phyloP scores from a whole-genome alignment of 2,888 invertebrate species.

The Pristionchus mayeri region DNA sequence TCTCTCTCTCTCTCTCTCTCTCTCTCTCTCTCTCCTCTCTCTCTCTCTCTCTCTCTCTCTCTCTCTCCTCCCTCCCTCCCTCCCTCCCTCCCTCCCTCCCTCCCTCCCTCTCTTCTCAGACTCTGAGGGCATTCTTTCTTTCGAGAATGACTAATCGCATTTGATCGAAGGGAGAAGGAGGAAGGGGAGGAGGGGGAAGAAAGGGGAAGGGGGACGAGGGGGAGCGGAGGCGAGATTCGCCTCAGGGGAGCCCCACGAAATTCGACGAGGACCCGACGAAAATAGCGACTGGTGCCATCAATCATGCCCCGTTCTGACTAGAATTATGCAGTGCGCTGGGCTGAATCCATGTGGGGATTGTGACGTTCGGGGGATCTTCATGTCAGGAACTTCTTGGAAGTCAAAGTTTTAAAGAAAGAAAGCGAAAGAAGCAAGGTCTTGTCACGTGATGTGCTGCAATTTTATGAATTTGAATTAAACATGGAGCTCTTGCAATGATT shows the following conservation, averaged over 20 bases:
- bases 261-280: background rate
- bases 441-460: background rate
- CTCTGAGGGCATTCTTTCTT: background rate
- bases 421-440: background rate
- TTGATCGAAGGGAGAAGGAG: conserved; percentile 7
- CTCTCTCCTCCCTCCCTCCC: too few species aligned
- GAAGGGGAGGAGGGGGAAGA: background rate
- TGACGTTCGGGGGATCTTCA: too few species aligned
- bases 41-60: too few species aligned
- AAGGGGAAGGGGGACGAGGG: background rate
- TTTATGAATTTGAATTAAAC: background rate
- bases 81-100: background rate
- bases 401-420: background rate
- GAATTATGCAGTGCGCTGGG: background rate
- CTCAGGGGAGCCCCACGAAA: background rate
- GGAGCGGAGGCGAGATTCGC: background rate
- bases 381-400: background rate
- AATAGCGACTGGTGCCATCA: background rate
- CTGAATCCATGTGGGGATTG: too few species aligned
- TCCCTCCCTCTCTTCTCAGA: background rate
- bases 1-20: too few species aligned
- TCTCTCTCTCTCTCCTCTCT: too few species aligned
- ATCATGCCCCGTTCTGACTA: background rate
- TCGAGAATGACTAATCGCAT: conserved; percentile 37
- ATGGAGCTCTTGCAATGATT: background rate